phyloP scores from a whole-genome alignment of 2,888 invertebrate genomes.

The Hydrotaea cyrtoneurina region DNA sequence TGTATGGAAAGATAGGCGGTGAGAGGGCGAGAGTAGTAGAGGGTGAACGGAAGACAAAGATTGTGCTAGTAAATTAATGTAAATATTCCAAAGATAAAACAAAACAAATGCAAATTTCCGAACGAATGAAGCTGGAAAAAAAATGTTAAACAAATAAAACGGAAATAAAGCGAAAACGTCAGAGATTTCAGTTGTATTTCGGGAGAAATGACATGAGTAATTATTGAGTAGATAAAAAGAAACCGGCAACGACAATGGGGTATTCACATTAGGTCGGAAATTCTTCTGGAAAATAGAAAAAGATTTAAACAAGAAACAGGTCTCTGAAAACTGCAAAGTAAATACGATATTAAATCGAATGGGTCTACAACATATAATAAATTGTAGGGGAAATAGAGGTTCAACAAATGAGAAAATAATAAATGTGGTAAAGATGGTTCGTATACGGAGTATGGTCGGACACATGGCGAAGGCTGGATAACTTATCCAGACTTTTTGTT shows the following conservation, averaged over 20 bases:
- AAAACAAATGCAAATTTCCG: not conserved
- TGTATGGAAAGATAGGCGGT: not conserved
- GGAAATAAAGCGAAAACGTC: not conserved
- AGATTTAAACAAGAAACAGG: too few species aligned
- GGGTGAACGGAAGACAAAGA: not conserved
- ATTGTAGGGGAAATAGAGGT: too few species aligned
- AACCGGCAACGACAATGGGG: not conserved
- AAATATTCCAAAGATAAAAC: not conserved
- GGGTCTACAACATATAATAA: too few species aligned
- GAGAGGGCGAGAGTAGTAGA: too few species aligned
- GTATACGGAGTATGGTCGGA: too few species aligned
- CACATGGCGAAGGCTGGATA: too few species aligned
- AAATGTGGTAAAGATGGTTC: too few species aligned
- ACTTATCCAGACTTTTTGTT: too few species aligned
- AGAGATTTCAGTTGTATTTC: not conserved
- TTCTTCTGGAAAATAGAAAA: too few species aligned
- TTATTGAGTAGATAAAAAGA: not conserved
- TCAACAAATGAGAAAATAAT: too few species aligned
- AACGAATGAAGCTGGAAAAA: too few species aligned
- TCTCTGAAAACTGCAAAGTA: not conserved
- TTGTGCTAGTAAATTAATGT: not conserved
- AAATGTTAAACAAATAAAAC: not conserved
- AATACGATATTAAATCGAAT: not conserved
- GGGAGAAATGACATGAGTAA: not conserved
- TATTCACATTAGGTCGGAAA: not conserved